phyloP scores from a whole-genome alignment of 2,113 vertebrate species.

The Tyto alba region DNA sequence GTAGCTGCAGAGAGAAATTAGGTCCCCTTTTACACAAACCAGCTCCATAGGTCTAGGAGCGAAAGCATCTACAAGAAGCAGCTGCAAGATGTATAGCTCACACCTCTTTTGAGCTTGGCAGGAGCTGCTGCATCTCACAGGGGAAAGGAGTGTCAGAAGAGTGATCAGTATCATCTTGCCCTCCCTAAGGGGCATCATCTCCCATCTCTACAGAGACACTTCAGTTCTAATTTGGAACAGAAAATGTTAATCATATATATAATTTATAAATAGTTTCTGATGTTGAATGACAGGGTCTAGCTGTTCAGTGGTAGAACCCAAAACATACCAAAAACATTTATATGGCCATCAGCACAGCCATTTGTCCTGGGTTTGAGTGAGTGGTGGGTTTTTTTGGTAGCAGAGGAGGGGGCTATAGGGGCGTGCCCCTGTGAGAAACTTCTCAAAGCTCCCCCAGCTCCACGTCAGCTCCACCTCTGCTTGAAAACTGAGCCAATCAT shows the following conservation, averaged over 20 bases:
- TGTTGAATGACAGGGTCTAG: neutral
- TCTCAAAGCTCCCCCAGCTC: too few relatives aligned
- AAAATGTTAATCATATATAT: neutral
- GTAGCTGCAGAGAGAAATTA: neutral
- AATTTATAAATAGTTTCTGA: neutral
- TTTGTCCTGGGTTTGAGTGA: too few relatives aligned
- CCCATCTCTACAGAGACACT: neutral
- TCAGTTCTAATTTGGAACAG: neutral
- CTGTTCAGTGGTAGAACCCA: neutral
- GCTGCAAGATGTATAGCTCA: neutral
- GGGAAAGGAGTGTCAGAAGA: neutral
- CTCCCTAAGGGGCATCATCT: neutral
- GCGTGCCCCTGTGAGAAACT: too few relatives aligned
- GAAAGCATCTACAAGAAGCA: neutral
- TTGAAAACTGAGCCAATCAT: too few relatives aligned
- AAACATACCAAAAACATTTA: neutral
- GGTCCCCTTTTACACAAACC: neutral
- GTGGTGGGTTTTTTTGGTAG: too few relatives aligned
- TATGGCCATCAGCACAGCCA: neutral
- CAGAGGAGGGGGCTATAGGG: too few relatives aligned
- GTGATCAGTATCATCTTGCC: neutral
- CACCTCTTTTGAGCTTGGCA: neutral
- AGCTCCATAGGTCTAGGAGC: neutral
- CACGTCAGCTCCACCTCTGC: too few relatives aligned
- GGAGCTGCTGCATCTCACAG: neutral